These are phyloP conservation scores for Tridacna gigas DNA, from an alignment of 2,888 invertebrate species.

Conservation along the genomic window DNA sequence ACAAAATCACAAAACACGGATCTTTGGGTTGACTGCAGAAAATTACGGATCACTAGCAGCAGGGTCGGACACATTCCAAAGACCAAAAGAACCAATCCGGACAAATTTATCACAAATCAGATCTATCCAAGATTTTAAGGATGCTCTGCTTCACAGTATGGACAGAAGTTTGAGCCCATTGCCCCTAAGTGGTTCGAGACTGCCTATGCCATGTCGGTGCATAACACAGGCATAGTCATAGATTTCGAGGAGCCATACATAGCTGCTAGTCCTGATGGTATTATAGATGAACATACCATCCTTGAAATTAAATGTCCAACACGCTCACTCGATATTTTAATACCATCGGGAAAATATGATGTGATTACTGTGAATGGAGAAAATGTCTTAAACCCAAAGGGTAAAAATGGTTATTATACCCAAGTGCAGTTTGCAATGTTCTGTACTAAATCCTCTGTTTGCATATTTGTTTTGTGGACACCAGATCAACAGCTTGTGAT, in stretches of 20 bases:
- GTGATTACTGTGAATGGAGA: too few species aligned
- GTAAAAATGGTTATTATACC: too few species aligned
- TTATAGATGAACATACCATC: slow-evolving; percentile 23
- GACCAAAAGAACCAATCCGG: slow-evolving; percentile 31
- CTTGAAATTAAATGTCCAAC: slow-evolving; percentile 48
- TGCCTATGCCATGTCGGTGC: not conserved
- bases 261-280: slow-evolving; percentile 43
- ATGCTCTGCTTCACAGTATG: slow-evolving; percentile 33
- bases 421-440: too few species aligned
- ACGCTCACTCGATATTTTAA: not conserved
- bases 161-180: slow-evolving; percentile 27
- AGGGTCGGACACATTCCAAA: slow-evolving; percentile 32
- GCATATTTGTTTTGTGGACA: too few species aligned
- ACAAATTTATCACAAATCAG: slow-evolving; percentile 34
- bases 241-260: slow-evolving; percentile 21
- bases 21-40: slow-evolving; percentile 38
- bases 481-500: too few species aligned
- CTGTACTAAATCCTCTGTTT: too few species aligned
- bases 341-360: too few species aligned
- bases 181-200: slow-evolving; percentile 31
- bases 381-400: too few species aligned
- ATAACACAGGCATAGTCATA: slow-evolving; percentile 19
- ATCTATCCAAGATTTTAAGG: slow-evolving; percentile 39
- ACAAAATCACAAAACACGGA: slow-evolving; percentile 23
- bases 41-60: slow-evolving; percentile 29